Base-by-base conservation (phyloP, 2,888 invertebrate species). In the Tolmerus cingulatus region DNA sequence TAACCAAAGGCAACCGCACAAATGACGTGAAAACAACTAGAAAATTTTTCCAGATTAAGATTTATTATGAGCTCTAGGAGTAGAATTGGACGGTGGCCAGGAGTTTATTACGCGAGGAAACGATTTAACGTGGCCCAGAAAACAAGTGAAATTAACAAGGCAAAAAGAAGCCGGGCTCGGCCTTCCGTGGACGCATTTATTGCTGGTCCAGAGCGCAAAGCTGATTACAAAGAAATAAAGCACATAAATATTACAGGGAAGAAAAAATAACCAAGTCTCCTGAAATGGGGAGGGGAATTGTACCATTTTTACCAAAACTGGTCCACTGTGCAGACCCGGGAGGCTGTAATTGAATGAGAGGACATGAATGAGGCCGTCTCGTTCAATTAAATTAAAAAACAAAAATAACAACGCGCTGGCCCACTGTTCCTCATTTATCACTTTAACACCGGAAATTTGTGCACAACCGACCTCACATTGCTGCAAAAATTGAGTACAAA, bases 401-500 rank as follows among this genome's bases (percentile, higher is more conserved):
- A 43, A 46, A 43, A 46, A n/a, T n/a, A n/a, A n/a, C n/a, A 46
- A 66, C 27, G 9, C 23, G 27, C 40, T 16, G 3, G 81, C 82
- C 57, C 82, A 37, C 8, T 37, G n/a, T 57, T 37, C 19, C 66
- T 82, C 82, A 57, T 82, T 57, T 82, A 57, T 82, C 57, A 57
- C 82, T 82, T 82, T 57, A 82, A 82, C 57, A 37, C 57, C 57
- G 57, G 40, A 82, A 82, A 82, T 82, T 82, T 82, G 57, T 57
- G 37, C 57, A 57, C 37, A 37, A 46, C 82, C 30, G 19, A 30
- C 30, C 27, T 34, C 51, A 46, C 55, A 46, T 81, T 37, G 57
- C 57, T 82, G 82, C 57, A 66, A 82, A 82, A 82, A 82, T 82
- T 82, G 57, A 57, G 82, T 66, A 37, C 82, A 82, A 40, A 82